phyloP scores from a whole-genome alignment of 2,888 invertebrate species.

The Synergus japonicus region DNA sequence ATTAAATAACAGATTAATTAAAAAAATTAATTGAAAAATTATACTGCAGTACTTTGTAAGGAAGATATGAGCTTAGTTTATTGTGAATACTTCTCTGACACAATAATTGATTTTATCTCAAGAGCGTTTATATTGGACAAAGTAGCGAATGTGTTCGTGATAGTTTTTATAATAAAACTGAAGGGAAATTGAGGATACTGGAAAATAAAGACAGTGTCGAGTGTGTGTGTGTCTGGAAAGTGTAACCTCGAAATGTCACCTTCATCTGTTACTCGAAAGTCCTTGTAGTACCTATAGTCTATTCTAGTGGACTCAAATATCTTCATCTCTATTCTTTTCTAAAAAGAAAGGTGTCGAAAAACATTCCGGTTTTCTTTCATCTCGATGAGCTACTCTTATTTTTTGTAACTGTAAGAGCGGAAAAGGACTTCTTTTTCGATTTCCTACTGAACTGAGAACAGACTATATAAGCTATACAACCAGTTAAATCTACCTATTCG shows the following conservation, averaged over 20 bases:
- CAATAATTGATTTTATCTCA: slow-evolving; percentile 29
- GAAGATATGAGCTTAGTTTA: neutral
- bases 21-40: too few relatives aligned
- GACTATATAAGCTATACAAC: slow-evolving; percentile 25
- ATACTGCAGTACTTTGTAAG: too few relatives aligned
- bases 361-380: slow-evolving; percentile 40
- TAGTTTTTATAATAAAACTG: slow-evolving; percentile 32
- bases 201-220: slow-evolving; percentile 42
- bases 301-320: slow-evolving; percentile 11
- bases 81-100: neutral
- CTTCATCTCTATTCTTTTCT: slow-evolving; percentile 2
- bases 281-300: neutral
- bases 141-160: neutral
- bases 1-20: too few relatives aligned
- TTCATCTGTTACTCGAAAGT: slow-evolving; percentile 11
- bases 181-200: neutral
- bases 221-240: slow-evolving; percentile 37
- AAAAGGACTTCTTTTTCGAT: slow-evolving; percentile 10
- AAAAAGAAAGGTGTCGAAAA: slow-evolving; percentile 39
- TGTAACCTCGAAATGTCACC: slow-evolving; percentile 46
- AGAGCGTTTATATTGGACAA: slow-evolving; percentile 32
- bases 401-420: neutral
- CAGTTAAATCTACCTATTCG: slow-evolving; percentile 38
- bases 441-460: slow-evolving; percentile 1
- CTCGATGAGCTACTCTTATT: slow-evolving; percentile 24